Percentiles rank a stretch among this genome's conserved stretches.
Evolutionary conservation across 2,113 vertebrate genomes (phyloP).

Genomic region (Procavia capensis): DNA sequence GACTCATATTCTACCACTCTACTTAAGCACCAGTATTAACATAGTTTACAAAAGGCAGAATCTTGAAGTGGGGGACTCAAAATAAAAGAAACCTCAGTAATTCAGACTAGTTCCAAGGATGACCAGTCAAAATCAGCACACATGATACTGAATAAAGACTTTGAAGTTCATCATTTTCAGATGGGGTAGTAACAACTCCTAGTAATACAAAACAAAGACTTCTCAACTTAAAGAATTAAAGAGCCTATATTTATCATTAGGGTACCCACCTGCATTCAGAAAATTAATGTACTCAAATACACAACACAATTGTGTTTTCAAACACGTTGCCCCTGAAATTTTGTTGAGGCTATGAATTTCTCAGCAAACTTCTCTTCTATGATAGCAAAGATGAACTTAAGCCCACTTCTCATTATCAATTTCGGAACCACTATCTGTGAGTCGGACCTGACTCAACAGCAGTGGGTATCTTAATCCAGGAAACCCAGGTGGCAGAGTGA

Average conservation of each 20-base stretch:
- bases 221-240: not conserved
- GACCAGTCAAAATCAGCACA: not conserved
- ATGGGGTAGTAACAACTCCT: accelerated
- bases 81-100: not conserved
- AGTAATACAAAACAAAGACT: not conserved
- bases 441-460: too few species aligned
- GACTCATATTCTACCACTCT: not conserved
- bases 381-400: not conserved
- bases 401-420: not conserved
- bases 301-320: not conserved
- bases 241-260: not conserved
- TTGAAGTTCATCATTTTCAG: not conserved
- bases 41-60: not conserved
- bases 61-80: not conserved
- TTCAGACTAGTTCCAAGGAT: not conserved
- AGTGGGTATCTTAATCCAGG: too few species aligned
- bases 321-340: not conserved
- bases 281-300: not conserved
- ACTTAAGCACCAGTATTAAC: not conserved
- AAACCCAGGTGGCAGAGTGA: too few species aligned
- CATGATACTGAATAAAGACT: not conserved
- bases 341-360: not conserved
- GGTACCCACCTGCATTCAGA: not conserved
- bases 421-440: too few species aligned
- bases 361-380: not conserved